phyloP scores from a whole-genome alignment of 1,140 invertebrate species.

The Leptestheria dahalacensis region DNA sequence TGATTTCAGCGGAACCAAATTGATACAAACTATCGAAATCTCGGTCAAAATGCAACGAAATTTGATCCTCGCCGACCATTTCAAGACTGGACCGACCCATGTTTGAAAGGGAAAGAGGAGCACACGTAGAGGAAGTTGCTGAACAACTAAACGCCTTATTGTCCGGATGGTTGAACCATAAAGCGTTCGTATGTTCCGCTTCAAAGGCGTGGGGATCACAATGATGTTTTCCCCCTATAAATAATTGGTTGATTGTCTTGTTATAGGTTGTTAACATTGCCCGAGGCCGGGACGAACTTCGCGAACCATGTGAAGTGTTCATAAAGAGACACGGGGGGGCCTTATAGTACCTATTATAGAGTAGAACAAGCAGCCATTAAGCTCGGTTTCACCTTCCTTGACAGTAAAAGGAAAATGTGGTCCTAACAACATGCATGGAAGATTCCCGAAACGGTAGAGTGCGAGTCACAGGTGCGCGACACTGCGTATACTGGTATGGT shows the following conservation, averaged over 20 bases:
- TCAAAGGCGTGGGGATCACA: neutral
- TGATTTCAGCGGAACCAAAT: neutral
- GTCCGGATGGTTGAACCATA: neutral
- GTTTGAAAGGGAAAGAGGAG: neutral
- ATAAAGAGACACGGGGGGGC: neutral
- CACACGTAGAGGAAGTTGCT: neutral
- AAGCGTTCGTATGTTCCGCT: neutral
- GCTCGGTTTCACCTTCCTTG: too few species aligned
- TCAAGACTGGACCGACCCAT: neutral
- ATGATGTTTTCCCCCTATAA: neutral
- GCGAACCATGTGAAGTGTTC: neutral
- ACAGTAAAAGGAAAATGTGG: too few species aligned
- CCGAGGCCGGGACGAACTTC: neutral
- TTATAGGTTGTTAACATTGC: neutral
- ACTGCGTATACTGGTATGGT: too few species aligned
- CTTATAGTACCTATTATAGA: neutral
- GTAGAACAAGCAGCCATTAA: too few species aligned
- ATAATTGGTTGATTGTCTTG: neutral
- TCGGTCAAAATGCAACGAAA: neutral
- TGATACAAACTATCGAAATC: neutral
- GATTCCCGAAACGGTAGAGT: too few species aligned
- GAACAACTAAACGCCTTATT: conserved; percentile 1
- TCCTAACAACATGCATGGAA: too few species aligned
- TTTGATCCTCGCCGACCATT: too few species aligned
- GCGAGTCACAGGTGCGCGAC: too few species aligned